Conservation (phyloP, 2,797 vertebrate genomes). For the Phaenicophaeus curvirostris region DNA sequence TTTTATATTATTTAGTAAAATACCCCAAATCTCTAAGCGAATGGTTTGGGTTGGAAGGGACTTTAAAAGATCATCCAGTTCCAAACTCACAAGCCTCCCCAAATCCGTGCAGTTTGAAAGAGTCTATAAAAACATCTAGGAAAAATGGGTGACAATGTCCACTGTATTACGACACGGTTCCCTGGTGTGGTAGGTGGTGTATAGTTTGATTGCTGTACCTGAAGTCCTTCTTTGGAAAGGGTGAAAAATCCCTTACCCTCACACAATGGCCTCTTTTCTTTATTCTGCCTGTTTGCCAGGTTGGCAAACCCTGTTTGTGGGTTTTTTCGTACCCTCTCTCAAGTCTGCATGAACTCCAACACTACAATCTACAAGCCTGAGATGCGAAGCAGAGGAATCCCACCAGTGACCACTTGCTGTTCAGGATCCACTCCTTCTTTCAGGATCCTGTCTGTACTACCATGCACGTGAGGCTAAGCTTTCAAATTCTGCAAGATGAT, state of each 20-base stretch:
- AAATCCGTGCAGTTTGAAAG: neutral
- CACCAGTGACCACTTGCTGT: neutral
- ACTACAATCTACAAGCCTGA: neutral
- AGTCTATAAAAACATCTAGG: neutral
- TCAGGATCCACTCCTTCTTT: neutral
- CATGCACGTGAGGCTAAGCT: neutral
- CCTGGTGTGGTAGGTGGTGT: neutral
- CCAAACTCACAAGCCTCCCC: neutral
- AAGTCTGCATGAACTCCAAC: too few species aligned
- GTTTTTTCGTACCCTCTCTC: neutral
- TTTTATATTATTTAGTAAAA: too few species aligned
- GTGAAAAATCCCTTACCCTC: neutral
- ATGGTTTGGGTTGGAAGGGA: too few species aligned
- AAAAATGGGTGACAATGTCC: neutral
- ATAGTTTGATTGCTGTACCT: neutral
- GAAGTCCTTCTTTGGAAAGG: neutral
- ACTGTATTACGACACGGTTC: neutral
- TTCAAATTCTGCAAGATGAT: neutral
- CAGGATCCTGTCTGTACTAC: neutral
- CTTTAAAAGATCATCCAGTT: neutral
- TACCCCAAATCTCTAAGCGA: neutral
- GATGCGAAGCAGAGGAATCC: neutral
- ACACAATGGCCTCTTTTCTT: neutral
- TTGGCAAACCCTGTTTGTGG: neutral
- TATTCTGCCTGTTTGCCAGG: neutral